Evolutionary conservation across 2,113 vertebrate genomes (phyloP), one percentile per base, ranked within the genome.

Genomic region (Xyrauchen texanus): DNA sequence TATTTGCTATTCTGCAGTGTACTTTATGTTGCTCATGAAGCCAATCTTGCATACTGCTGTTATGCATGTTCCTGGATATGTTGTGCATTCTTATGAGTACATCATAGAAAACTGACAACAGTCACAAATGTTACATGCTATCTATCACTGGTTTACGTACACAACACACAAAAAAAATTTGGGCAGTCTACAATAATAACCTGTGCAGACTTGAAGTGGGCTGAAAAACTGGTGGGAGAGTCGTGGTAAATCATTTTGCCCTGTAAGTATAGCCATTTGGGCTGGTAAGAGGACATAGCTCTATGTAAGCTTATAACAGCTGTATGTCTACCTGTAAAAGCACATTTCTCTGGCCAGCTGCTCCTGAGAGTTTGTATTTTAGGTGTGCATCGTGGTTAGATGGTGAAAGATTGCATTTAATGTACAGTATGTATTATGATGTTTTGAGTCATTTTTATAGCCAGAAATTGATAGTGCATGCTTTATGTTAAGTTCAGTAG

Each of bases 141-240:
- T 46, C 44, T 72, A n/a, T 46, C 21, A 51, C 66, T 12, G 72
- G 42, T 69, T 34, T 46, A 53, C n/a, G 34, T 8, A 53, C 45
- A 61, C 62, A 47, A n/a, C n/a, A n/a, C n/a, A n/a, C n/a, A n/a
- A n/a, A n/a, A n/a, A n/a, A n/a, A n/a, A n/a, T n/a, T n/a, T n/a
- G n/a, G 42, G 46, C 21, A 4, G 7, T 75, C 15, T 62, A 63
- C 60, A 82, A 63, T 73, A 78, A 82, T 74, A 74, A 64, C 53
- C 46, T 77, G 67, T 68, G 7, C 13, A 55, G 62, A 70, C 68
- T 63, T 67, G 51, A 61, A 55, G 46, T 67, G 51, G 7, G 11
- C 15, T 49, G 66, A 63, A 68, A 13, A 69, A 53, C 72, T 46
- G 15, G 42, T 45, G 51, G 52, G 42, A 55, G 12, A 62, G 47